A percentile compares a stretch with the other conserved stretches of the same genome.
Evolutionary conservation across 2,113 vertebrate genomes (phyloP).

Genomic region (Fulica atra): DNA sequence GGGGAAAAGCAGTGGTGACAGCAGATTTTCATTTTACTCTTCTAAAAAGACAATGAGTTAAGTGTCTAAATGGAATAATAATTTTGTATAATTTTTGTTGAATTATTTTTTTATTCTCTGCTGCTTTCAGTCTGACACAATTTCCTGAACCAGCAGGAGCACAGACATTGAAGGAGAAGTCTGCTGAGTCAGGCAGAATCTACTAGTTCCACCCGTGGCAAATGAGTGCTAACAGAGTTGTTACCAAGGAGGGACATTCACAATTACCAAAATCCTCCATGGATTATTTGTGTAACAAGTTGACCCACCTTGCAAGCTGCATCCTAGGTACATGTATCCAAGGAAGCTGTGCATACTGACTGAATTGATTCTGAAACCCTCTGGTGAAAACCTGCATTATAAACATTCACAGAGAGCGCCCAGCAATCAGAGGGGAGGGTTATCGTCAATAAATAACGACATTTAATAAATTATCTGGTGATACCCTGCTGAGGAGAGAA

Average conservation of each 20-base stretch:
- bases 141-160: constrained; percentile 27
- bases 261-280: not conserved
- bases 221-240: not conserved
- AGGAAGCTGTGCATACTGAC: not conserved
- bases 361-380: not conserved
- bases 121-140: not conserved
- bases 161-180: not conserved
- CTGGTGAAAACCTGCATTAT: not conserved
- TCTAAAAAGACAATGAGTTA: constrained; percentile 12
- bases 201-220: not conserved
- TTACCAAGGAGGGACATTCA: not conserved
- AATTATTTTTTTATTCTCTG: constrained; percentile 19
- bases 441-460: not conserved
- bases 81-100: not conserved
- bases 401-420: not conserved
- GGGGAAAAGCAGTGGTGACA: not conserved
- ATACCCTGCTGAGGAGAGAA: constrained; percentile 15
- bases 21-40: not conserved
- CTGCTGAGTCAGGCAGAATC: not conserved
- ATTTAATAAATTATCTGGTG: not conserved
- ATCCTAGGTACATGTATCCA: not conserved
- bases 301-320: not conserved
- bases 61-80: not conserved
- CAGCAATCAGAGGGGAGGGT: no score
- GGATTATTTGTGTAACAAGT: not conserved